phyloP scores from a whole-genome alignment of 2,113 vertebrate species.

The Pleuronectes platessa region DNA sequence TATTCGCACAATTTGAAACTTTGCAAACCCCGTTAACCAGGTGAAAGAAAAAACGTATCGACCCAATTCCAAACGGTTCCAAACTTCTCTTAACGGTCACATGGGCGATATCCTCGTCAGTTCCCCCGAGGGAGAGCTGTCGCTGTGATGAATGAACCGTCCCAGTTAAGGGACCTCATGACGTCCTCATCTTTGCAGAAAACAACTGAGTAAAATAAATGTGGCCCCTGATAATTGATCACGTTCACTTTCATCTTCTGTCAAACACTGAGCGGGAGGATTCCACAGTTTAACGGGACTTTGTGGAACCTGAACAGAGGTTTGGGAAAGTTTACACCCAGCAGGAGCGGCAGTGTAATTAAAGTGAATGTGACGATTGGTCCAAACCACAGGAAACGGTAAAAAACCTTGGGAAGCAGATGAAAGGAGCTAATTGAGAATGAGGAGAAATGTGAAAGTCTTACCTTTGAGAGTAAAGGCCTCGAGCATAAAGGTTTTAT shows the following conservation, averaged over 20 bases:
- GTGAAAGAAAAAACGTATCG: too few species aligned
- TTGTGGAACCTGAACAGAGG: not conserved
- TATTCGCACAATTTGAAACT: too few species aligned
- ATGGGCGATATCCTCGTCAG: not conserved
- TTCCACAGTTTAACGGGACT: not conserved
- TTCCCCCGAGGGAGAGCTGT: not conserved
- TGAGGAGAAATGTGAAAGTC: too few species aligned
- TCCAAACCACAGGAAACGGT: too few species aligned
- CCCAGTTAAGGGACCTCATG: not conserved
- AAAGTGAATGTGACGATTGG: not conserved
- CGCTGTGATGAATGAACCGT: not conserved
- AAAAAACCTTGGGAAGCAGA: not conserved
- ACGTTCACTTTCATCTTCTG: not conserved
- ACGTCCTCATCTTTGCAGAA: not conserved
- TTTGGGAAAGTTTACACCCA: not conserved
- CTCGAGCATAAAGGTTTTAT: not conserved
- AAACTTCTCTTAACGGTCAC: too few species aligned
- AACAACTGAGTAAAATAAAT: not conserved
- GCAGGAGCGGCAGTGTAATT: conserved; percentile 12
- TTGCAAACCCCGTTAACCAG: too few species aligned
- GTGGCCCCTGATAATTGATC: not conserved
- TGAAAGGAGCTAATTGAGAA: conserved; percentile 12
- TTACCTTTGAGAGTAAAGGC: not conserved
- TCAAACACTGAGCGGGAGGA: not conserved
- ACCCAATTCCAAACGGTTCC: too few species aligned